Conservation (phyloP, 2,113 vertebrate species). For the Stictonetta naevosa region DNA sequence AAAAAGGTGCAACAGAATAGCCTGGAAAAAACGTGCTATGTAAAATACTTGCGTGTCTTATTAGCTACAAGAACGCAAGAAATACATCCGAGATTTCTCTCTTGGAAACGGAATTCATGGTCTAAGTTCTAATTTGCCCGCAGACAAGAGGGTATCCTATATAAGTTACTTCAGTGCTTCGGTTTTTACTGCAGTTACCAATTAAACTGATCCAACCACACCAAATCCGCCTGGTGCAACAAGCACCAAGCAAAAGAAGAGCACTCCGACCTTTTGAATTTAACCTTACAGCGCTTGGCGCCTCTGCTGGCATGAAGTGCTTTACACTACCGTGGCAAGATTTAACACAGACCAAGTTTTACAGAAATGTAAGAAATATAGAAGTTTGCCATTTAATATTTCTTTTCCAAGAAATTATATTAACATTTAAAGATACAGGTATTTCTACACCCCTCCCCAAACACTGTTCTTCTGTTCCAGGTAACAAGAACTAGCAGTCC, state of each 20-base stretch:
- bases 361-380: not conserved
- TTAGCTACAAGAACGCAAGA: not conserved
- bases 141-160: constrained; percentile 27
- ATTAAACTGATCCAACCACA: not conserved
- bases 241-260: not conserved
- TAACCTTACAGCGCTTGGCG: accelerated
- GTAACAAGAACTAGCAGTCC: not conserved
- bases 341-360: not conserved
- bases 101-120: not conserved
- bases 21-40: not conserved
- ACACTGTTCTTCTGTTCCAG: not conserved
- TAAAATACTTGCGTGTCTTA: not conserved
- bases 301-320: not conserved
- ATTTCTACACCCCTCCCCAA: constrained; percentile 6
- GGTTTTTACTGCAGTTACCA: not conserved
- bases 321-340: not conserved
- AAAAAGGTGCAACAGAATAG: not conserved
- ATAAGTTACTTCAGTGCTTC: not conserved
- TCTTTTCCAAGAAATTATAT: not conserved
- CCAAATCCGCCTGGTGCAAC: not conserved
- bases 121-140: not conserved
- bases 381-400: not conserved
- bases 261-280: not conserved
- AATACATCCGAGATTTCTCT: not conserved
- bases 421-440: not conserved